phyloP scores from a whole-genome alignment of 2,113 vertebrate genomes.

The Alligator sinensis region DNA sequence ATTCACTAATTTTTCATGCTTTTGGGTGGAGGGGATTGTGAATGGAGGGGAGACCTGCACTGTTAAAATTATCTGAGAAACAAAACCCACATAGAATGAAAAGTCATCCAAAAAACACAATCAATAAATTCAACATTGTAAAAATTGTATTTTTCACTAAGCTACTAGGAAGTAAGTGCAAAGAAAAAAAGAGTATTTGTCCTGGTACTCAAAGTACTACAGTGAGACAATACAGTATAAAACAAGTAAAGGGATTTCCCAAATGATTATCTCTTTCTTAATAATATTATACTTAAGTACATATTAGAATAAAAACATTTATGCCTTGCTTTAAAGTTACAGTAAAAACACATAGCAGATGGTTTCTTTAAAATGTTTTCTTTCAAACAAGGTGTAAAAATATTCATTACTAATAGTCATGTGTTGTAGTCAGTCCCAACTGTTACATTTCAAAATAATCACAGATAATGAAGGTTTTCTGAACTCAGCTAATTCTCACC shows the following conservation, averaged over 20 bases:
- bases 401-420: background rate
- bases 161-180: background rate
- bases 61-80: background rate
- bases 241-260: background rate
- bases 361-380: background rate
- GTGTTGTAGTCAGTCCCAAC: background rate
- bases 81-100: background rate
- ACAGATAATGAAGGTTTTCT: background rate
- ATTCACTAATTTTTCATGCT: too few species aligned
- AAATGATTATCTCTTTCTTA: background rate
- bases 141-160: background rate
- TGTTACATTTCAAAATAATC: background rate
- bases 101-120: background rate
- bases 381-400: background rate
- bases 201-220: background rate
- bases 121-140: background rate
- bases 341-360: background rate
- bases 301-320: background rate
- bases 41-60: too few species aligned
- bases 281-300: background rate
- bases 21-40: too few species aligned
- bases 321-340: background rate
- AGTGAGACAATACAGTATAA: background rate
- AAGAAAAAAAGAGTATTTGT: background rate
- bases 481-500: background rate